Base-by-base conservation (phyloP, 2,797 vertebrate species). In the Varecia variegata region DNA sequence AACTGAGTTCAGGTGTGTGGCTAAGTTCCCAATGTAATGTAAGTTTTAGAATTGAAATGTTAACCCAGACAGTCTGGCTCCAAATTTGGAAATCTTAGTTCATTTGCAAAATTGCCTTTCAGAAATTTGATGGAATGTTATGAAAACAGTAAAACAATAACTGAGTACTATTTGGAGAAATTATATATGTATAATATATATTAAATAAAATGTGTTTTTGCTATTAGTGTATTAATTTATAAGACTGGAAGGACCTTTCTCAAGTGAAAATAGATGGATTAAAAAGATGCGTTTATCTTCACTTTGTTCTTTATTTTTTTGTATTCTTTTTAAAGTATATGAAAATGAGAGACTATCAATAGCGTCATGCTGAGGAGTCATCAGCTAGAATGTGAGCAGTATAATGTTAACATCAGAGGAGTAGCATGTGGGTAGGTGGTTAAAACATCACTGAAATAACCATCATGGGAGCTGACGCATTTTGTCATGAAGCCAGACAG, bases 11-110 rank as follows among this genome's bases (percentile, higher is more conserved):
- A 56, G 1, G 47, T 5, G 32, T 62, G 20, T 54, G 32, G 25
- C 73, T 45, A 35, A 79, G 13, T 68, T 90, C 40, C 17, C 3
- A 62, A 52, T n/a, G 47, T 40, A 83, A 20, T 90, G 3, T 71
- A 32, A 50, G 4, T 58, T 67, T 84, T 5, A 65, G 68, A 77
- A 92, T 25, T 87, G 35, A 62, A 89, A 83, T 60, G 87, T 50
- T 70, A 83, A 58, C 11, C 12, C 23, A 70, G 25, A 25, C 20
- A 14, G 0, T 79, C 52, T 86, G 32, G 4, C 15, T 87, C 23
- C 38, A 92, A 23, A 52, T 83, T 88, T 92, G 18, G 70, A 94
- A 58, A n/a, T 68, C 56, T 68, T 82, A 90, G 86, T 74, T 77
- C 7, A 82, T 54, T 7, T 71, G 23, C n/a, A 79, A 83, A 90